Evolutionary conservation across 2,888 invertebrate genomes (phyloP).

Genomic region (Amitus sp.): DNA sequence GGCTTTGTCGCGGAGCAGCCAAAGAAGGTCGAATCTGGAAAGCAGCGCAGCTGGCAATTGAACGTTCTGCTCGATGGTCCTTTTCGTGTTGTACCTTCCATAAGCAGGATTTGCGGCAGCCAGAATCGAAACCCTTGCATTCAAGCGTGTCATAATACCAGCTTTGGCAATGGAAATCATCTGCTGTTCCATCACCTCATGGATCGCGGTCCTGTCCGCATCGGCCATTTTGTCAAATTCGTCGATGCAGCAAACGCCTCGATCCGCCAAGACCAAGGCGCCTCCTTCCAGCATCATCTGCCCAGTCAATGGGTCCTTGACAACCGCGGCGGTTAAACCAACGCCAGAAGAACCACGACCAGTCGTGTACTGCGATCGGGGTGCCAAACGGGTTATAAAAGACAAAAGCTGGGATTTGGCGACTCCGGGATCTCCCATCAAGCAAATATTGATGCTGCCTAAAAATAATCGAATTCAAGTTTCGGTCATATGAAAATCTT

Average conservation of each 20-base stretch:
- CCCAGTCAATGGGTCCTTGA: conserved; percentile 97
- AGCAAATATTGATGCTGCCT: conserved; percentile 95
- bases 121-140: conserved; percentile 96
- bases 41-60: conserved; percentile 96
- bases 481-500: no score
- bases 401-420: conserved; percentile 97
- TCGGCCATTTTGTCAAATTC: conserved; percentile 99
- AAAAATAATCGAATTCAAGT: no score
- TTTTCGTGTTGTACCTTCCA: conserved; percentile 96
- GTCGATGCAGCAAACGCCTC: conserved; percentile 98
- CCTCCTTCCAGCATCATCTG: conserved; percentile 99
- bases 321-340: conserved; percentile 97
- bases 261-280: conserved; percentile 94
- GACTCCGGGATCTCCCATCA: conserved; percentile 99
- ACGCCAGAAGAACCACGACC: conserved; percentile 97
- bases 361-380: conserved; percentile 94
- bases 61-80: conserved; percentile 96
- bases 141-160: conserved; percentile 97
- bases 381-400: conserved; percentile 93
- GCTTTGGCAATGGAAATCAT: conserved; percentile 99
- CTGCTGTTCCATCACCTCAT: conserved; percentile 99
- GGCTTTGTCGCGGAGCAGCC: conserved; percentile 89
- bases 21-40: conserved; percentile 95
- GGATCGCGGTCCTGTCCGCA: conserved; percentile 92
- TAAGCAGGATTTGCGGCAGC: conserved; percentile 99